Conservation (phyloP, 2,797 vertebrate species). For the Gouania willdenowi region DNA sequence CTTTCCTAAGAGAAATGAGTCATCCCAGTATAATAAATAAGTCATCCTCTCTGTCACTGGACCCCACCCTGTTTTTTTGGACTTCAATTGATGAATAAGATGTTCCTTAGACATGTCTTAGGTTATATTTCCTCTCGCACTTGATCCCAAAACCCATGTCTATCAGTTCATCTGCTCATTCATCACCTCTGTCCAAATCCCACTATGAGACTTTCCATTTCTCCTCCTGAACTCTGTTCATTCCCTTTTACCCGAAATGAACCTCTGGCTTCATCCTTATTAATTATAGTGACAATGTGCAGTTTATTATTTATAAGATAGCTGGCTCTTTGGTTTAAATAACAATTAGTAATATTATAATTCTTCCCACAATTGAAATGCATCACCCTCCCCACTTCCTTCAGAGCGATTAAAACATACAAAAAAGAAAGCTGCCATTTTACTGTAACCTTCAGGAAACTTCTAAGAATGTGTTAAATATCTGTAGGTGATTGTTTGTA, state of each 20-base stretch:
- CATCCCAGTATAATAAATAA: constrained; percentile 37
- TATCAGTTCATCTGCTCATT: constrained; percentile 31
- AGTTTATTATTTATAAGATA: no score
- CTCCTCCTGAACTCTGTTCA: constrained; percentile 8
- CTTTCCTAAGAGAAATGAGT: constrained; percentile 55
- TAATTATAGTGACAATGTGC: no score
- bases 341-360: no score
- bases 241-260: constrained; percentile 35
- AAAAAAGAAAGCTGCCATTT: no score
- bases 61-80: constrained; percentile 26
- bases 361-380: no score
- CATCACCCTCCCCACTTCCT: no score
- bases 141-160: constrained; percentile 7
- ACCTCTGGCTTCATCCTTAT: constrained; percentile 14
- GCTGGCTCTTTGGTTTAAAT: no score
- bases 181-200: constrained; percentile 22
- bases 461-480: no score
- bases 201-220: constrained; percentile 25
- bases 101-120: constrained; percentile 32
- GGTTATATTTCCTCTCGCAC: constrained; percentile 1
- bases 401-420: no score
- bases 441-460: no score
- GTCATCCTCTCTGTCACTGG: constrained; percentile 14
- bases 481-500: no score
- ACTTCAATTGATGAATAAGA: constrained; percentile 38